A percentile compares a stretch with the other conserved stretches of the same genome.
Conservation (phyloP, 2,888 invertebrate species). For the Odontocerum albicorne region DNA sequence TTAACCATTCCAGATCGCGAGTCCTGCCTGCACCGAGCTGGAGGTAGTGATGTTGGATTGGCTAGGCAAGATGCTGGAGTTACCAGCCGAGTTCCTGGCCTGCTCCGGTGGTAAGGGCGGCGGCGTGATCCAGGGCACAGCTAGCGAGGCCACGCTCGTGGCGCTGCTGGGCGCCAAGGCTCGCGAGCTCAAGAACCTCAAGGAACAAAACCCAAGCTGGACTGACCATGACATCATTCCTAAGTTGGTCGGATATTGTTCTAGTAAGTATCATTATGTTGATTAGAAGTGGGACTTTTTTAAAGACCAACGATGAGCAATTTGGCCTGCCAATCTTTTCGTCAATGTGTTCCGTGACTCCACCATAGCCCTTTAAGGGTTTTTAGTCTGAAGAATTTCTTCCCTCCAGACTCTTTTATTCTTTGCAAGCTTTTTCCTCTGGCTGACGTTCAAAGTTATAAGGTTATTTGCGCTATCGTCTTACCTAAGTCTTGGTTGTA, state of each 20-base stretch:
- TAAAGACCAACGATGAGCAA: no score
- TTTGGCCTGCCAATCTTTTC: no score
- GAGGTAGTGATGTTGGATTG: constrained; percentile 96
- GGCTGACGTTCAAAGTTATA: no score
- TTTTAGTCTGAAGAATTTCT: no score
- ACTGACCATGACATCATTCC: constrained; percentile 71
- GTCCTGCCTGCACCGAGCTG: constrained; percentile 94
- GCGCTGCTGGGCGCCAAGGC: constrained; percentile 89
- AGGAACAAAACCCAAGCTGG: constrained; percentile 74
- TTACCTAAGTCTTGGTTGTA: no score
- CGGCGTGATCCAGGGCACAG: constrained; percentile 92
- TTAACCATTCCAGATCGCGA: constrained; percentile 84
- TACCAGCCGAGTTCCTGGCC: constrained; percentile 84
- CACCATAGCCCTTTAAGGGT: no score
- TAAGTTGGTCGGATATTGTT: constrained; percentile 85
- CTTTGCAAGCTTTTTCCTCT: no score
- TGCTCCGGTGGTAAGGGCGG: constrained; percentile 82
- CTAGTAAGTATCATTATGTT: constrained; percentile 71
- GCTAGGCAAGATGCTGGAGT: constrained; percentile 89
- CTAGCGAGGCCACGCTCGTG: constrained; percentile 92
- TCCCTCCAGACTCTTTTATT: no score
- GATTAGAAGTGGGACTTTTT: no score
- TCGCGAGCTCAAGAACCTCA: constrained; percentile 66
- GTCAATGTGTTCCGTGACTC: no score
- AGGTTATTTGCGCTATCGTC: no score